Conservation (phyloP, 2,113 vertebrate species). For the Asarcornis scutulata region DNA sequence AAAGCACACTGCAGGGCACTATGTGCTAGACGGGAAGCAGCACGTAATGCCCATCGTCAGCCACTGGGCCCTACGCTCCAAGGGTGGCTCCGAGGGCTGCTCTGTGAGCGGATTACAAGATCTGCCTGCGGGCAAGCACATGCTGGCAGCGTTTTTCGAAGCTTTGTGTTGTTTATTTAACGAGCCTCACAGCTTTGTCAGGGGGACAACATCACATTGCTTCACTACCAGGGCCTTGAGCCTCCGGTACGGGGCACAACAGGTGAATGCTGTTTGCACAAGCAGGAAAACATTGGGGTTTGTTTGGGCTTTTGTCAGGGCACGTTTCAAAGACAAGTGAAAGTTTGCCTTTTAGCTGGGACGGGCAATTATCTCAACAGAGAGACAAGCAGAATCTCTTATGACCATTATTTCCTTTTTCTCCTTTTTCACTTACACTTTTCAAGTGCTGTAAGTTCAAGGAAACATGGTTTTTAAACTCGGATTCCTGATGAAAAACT, state of each 20-base stretch:
- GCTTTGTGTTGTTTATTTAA: not conserved
- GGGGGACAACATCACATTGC: not conserved
- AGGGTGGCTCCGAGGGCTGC: not conserved
- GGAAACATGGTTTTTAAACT: not conserved
- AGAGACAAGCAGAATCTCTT: not conserved
- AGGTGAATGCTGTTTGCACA: not conserved
- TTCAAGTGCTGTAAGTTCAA: not conserved
- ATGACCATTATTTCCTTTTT: fast-evolving
- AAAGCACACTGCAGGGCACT: not conserved
- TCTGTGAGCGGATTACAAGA: not conserved
- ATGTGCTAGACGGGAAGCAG: fast-evolving
- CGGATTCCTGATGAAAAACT: not conserved
- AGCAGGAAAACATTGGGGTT: not conserved
- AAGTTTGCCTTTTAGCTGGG: not conserved
- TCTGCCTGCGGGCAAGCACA: not conserved
- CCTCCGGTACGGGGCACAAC: not conserved
- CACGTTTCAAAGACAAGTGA: not conserved
- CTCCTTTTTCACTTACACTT: not conserved
- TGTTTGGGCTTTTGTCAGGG: not conserved
- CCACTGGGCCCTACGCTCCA: too few relatives aligned
- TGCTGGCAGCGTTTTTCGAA: not conserved
- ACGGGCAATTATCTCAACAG: not conserved
- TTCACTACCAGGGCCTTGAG: too few relatives aligned
- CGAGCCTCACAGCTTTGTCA: not conserved
- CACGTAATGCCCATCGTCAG: not conserved